Percentiles rank a stretch among this genome's conserved stretches.
phyloP scores from a whole-genome alignment of 2,888 invertebrate genomes.

The Creontiades dilutus region DNA sequence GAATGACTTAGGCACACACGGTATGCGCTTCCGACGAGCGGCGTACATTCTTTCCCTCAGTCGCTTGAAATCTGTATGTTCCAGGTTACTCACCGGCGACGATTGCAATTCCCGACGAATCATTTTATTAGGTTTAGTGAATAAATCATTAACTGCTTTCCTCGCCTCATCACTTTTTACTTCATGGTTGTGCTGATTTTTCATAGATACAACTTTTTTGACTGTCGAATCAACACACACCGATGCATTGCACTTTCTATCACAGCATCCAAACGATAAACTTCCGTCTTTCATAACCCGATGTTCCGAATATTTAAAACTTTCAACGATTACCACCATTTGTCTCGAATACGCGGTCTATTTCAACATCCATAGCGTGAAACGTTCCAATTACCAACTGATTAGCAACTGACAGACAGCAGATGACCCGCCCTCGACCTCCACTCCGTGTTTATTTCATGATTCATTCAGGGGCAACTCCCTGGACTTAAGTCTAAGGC shows the following conservation, averaged over 20 bases:
- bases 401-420: not conserved
- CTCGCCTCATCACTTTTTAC: constrained; percentile 33
- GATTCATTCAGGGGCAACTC: not conserved
- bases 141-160: constrained; percentile 10
- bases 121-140: constrained; percentile 46
- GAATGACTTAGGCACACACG: constrained; percentile 23
- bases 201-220: constrained; percentile 34
- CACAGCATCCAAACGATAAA: constrained; percentile 51
- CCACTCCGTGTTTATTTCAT: not conserved
- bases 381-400: too few relatives aligned
- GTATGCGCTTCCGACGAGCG: not conserved
- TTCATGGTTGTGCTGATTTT: constrained; percentile 43
- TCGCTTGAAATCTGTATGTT: constrained; percentile 8
- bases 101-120: constrained; percentile 46
- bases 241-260: constrained; percentile 4
- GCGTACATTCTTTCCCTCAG: constrained; percentile 40
- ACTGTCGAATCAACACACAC: not conserved
- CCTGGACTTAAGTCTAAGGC: too few relatives aligned
- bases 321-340: constrained; percentile 58
- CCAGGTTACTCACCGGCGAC: constrained; percentile 1
- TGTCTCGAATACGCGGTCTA: too few relatives aligned
- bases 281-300: constrained; percentile 57
- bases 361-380: too few relatives aligned
- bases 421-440: not conserved
- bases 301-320: constrained; percentile 60